A percentile compares a stretch with the other conserved stretches of the same genome.
Evolutionary conservation across 2,888 invertebrate genomes (phyloP).

Genomic region (Leptinotarsa juncta): DNA sequence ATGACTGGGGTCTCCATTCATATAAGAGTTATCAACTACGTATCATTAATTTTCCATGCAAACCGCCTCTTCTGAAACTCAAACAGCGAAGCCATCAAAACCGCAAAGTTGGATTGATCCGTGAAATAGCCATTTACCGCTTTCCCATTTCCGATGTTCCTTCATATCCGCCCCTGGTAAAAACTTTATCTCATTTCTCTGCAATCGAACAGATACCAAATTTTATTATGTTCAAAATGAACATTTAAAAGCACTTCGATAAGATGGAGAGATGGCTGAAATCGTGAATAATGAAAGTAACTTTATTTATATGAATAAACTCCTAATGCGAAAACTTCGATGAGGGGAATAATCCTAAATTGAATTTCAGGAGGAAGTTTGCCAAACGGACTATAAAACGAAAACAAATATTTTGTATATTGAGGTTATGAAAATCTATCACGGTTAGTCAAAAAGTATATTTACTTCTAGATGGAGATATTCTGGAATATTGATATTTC

Average conservation of each 20-base stretch:
- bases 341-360: too few species aligned
- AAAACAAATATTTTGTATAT: too few species aligned
- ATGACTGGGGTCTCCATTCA: not conserved
- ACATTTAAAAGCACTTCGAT: not conserved
- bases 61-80: not conserved
- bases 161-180: not conserved
- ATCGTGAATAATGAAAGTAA: not conserved
- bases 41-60: not conserved
- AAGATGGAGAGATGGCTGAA: not conserved
- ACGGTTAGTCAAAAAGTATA: too few species aligned
- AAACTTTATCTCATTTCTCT: not conserved
- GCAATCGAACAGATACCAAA: not conserved
- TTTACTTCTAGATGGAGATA: too few species aligned
- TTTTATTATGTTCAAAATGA: not conserved
- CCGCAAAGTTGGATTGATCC: not conserved
- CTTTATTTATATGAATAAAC: not conserved
- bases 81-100: not conserved
- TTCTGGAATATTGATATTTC: too few species aligned
- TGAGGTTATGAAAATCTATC: too few species aligned
- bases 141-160: constrained; percentile 1
- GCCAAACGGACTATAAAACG: too few species aligned
- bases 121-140: not conserved
- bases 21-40: not conserved
- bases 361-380: too few species aligned
- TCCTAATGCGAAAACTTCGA: too few species aligned